Conservation (phyloP, 2,888 invertebrate species). For the Eurytoma adleriae region DNA sequence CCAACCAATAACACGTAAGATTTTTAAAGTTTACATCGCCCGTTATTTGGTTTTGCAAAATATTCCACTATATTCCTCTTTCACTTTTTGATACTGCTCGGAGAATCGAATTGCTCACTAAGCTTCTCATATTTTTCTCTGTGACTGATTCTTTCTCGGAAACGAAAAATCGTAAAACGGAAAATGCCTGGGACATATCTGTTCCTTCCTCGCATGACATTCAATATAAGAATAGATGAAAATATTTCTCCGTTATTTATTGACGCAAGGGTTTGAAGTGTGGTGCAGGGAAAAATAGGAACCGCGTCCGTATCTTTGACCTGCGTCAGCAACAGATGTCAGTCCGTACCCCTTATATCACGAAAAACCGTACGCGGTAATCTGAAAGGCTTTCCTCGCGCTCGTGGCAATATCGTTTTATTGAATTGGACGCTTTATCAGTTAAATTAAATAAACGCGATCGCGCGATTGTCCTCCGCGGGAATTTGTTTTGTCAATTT, state of each 20-base stretch:
- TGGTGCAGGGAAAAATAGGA: not conserved
- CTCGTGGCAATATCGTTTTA: not conserved
- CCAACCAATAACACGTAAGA: too few species aligned
- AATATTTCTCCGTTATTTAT: not conserved
- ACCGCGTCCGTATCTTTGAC: not conserved
- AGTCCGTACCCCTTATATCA: not conserved
- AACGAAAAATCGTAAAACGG: too few species aligned
- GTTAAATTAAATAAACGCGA: conserved; percentile 1
- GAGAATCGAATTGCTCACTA: too few species aligned
- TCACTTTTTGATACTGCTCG: too few species aligned
- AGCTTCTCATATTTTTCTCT: too few species aligned
- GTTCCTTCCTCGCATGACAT: not conserved
- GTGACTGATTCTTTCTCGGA: too few species aligned
- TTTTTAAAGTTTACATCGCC: too few species aligned
- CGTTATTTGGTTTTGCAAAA: too few species aligned
- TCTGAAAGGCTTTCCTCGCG: not conserved
- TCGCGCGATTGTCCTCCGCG: not conserved
- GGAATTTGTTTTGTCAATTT: not conserved
- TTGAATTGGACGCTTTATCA: conserved; percentile 21
- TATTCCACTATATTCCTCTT: too few species aligned
- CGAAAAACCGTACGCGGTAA: not conserved
- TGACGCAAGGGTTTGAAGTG: not conserved
- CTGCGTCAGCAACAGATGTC: conserved; percentile 37
- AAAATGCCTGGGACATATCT: too few species aligned
- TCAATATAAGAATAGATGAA: not conserved